Evolutionary conservation across 2,888 invertebrate genomes (phyloP).

Genomic region (Trichacis sp.): DNA sequence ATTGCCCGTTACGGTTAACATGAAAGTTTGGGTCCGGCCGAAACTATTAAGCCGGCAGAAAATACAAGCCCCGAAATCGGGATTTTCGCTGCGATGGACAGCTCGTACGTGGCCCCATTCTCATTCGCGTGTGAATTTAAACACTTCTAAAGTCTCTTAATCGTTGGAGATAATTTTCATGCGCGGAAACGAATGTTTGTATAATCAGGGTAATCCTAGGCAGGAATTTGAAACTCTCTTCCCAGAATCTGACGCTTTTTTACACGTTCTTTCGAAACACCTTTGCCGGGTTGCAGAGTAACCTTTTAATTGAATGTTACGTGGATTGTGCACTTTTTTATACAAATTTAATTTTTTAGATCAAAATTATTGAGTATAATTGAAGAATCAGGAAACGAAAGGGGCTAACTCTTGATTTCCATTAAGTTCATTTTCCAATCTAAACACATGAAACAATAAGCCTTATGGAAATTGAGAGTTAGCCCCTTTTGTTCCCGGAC

Average conservation of each 20-base stretch:
- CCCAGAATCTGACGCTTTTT: no score
- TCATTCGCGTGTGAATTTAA: constrained; percentile 8
- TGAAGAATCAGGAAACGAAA: no score
- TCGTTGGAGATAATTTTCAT: background rate
- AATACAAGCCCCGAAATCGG: constrained; percentile 23
- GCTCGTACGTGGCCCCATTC: constrained; percentile 3
- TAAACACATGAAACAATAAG: no score
- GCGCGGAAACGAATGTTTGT: background rate
- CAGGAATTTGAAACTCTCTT: no score
- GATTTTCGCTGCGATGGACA: background rate
- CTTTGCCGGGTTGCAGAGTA: background rate
- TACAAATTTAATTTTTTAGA: no score
- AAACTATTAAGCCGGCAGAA: constrained; percentile 33
- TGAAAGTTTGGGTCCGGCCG: constrained; percentile 25
- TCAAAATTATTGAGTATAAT: no score
- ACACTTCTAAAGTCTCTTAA: background rate
- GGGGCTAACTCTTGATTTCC: no score
- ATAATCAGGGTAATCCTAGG: background rate
- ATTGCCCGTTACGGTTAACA: constrained; percentile 18
- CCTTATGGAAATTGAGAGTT: no score
- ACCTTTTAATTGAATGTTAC: background rate
- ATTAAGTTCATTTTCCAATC: no score
- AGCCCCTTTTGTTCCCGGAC: no score
- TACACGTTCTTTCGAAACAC: no score
- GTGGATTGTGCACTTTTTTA: constrained; percentile 33